phyloP scores from a whole-genome alignment of 2,113 vertebrate genomes.

The Petroica traversi region DNA sequence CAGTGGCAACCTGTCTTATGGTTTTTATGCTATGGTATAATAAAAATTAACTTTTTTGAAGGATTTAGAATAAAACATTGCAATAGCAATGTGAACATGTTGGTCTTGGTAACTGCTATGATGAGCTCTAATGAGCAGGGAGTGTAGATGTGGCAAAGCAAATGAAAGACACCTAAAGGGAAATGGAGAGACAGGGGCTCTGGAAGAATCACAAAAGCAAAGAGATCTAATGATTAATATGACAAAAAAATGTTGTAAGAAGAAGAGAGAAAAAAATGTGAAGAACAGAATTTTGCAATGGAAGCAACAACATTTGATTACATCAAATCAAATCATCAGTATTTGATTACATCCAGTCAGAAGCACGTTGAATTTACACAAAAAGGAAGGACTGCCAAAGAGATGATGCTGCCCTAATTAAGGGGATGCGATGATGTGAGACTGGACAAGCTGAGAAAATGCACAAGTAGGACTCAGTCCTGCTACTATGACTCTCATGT shows the following conservation, averaged over 20 bases:
- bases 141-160: not conserved
- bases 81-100: not conserved
- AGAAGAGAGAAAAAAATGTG: not conserved
- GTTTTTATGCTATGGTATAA: not conserved
- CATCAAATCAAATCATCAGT: not conserved
- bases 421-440: not conserved
- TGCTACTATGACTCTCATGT: not conserved
- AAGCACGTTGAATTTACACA: not conserved
- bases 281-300: not conserved
- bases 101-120: not conserved
- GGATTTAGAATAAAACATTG: not conserved
- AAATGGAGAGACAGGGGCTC: not conserved
- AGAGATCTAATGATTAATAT: not conserved
- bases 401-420: not conserved
- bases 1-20: not conserved
- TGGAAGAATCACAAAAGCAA: not conserved
- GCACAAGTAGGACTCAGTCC: not conserved
- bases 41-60: rapidly evolving
- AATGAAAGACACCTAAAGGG: not conserved
- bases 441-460: not conserved
- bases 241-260: not conserved
- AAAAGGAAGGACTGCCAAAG: not conserved
- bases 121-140: not conserved
- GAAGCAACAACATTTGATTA: not conserved
- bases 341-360: not conserved